A percentile compares a stretch with the other conserved stretches of the same genome.
phyloP scores from a whole-genome alignment of 2,888 invertebrate species.

The Gymnocheta viridis region DNA sequence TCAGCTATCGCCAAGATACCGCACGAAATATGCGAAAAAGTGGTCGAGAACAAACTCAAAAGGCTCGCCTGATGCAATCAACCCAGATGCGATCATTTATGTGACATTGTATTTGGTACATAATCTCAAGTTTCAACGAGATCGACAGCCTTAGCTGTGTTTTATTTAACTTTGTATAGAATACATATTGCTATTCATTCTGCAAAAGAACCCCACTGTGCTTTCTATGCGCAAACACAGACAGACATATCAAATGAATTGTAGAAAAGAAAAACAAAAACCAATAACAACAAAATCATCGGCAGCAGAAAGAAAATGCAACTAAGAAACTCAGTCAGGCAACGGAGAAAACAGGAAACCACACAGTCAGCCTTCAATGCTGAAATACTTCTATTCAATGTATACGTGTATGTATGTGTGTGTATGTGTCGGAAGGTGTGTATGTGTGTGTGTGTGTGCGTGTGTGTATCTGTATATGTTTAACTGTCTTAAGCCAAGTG shows the following conservation, averaged over 20 bases:
- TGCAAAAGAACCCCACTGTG: not conserved
- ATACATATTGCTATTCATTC: no score
- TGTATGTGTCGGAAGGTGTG: not conserved
- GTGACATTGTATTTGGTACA: no score
- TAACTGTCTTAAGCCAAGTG: slow-evolving; percentile 47
- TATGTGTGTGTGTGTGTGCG: not conserved
- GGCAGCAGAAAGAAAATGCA: slow-evolving; percentile 21
- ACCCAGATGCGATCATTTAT: no score
- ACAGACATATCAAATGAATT: no score
- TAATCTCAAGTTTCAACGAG: no score
- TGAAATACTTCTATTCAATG: slow-evolving; percentile 11
- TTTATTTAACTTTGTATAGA: no score
- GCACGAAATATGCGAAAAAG: no score
- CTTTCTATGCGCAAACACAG: not conserved
- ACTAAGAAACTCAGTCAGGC: slow-evolving; percentile 33
- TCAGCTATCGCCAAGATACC: no score
- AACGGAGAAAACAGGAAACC: slow-evolving; percentile 43
- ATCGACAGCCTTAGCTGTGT: no score
- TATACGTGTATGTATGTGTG: not conserved
- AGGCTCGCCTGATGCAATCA: no score
- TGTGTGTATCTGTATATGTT: not conserved
- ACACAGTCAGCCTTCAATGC: slow-evolving; percentile 54
- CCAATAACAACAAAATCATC: not conserved
- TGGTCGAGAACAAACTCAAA: no score
- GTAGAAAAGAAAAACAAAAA: slow-evolving; percentile 16